Percentiles rank a stretch among this genome's conserved stretches.
Conservation (phyloP, 2,113 vertebrate genomes). For the Trematocara variabile region DNA sequence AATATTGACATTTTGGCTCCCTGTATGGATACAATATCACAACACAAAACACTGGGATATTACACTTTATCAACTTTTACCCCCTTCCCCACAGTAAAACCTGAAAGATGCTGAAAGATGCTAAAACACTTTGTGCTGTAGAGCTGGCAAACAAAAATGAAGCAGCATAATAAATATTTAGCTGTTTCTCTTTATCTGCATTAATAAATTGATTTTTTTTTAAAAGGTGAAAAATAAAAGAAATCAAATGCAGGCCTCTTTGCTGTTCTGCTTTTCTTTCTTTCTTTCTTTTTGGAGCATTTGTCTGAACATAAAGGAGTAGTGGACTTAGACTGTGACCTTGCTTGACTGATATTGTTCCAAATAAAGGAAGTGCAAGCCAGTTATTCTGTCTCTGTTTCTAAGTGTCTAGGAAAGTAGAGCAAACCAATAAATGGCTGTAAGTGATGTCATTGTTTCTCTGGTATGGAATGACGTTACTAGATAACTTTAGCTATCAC, state of each 20-base stretch:
- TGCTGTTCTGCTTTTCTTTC: neutral
- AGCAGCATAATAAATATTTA: rapidly evolving
- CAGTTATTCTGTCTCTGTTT: neutral
- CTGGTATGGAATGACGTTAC: neutral
- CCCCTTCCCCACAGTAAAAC: rapidly evolving
- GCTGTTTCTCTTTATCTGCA: neutral
- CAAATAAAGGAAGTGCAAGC: neutral
- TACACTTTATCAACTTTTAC: neutral
- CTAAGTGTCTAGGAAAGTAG: neutral
- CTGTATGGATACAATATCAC: rapidly evolving
- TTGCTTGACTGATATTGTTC: neutral
- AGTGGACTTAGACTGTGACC: neutral
- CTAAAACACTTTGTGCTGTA: neutral
- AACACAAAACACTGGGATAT: neutral
- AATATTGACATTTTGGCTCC: neutral
- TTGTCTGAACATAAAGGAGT: neutral
- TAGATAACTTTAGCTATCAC: neutral
- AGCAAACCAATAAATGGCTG: neutral
- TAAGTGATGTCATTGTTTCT: neutral
- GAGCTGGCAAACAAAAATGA: neutral
- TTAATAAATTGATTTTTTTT: neutral
- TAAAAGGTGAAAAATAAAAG: neutral
- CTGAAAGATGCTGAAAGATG: neutral
- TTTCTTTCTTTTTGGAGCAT: neutral
- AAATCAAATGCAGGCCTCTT: neutral